Conservation (phyloP, 2,113 vertebrate genomes). For the Pelvicachromis taeniatus region DNA sequence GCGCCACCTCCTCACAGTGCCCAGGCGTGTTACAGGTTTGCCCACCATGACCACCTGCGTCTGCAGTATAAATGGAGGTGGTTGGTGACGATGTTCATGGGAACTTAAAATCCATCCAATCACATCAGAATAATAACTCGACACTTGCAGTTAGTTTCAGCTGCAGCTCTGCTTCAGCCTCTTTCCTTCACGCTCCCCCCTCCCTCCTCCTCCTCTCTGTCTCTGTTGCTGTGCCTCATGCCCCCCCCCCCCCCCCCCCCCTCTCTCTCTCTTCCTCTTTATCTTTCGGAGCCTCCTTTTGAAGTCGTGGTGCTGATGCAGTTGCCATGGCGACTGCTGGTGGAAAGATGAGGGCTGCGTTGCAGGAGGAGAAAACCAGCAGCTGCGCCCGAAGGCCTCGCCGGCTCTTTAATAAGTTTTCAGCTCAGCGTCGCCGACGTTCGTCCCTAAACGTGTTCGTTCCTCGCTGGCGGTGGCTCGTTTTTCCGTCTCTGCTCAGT, state of each 20-base stretch:
- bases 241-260: not conserved
- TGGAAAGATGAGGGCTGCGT: not conserved
- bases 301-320: constrained; percentile 37
- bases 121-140: not conserved
- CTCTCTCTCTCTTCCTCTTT: not conserved
- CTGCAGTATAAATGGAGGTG: not conserved
- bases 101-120: not conserved
- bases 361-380: not conserved
- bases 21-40: not conserved
- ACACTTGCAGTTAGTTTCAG: not conserved
- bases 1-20: not conserved
- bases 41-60: not conserved
- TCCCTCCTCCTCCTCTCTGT: not conserved
- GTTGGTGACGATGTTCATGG: not conserved
- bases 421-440: not conserved
- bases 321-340: constrained; percentile 44
- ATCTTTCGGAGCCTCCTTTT: not conserved
- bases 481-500: not conserved
- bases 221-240: not conserved
- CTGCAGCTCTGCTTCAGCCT: not conserved
- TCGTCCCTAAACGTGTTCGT: not conserved
- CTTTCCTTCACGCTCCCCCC: not conserved
- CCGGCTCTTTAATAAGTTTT: not conserved
- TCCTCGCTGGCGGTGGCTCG: not conserved
- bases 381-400: not conserved